phyloP scores from a whole-genome alignment of 2,888 invertebrate species.

The Drosophila mettleri region DNA sequence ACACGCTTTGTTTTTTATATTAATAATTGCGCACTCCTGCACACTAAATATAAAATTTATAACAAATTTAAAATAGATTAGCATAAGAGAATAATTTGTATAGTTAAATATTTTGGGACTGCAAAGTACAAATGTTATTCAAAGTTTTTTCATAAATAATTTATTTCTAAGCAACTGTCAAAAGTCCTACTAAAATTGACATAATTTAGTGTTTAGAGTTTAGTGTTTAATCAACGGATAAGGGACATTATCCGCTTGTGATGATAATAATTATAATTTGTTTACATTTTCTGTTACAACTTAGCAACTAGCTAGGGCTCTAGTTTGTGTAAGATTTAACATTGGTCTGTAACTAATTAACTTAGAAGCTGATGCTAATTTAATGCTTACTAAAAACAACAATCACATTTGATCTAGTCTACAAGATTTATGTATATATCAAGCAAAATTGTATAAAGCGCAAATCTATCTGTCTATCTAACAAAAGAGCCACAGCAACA shows the following conservation, averaged over 20 bases:
- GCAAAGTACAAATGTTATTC: conserved; percentile 26
- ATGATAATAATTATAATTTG: conserved; percentile 25
- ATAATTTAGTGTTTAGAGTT: conserved; percentile 18
- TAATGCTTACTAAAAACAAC: conserved; percentile 38
- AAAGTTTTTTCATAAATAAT: conserved; percentile 27
- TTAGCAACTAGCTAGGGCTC: background rate
- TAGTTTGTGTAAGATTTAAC: conserved; percentile 10
- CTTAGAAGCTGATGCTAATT: conserved; percentile 21
- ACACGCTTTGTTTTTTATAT: background rate
- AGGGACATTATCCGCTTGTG: conserved; percentile 12
- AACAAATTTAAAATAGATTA: conserved; percentile 17
- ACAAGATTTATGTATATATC: conserved; percentile 7
- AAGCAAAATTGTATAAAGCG: conserved; percentile 41
- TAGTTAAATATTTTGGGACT: conserved; percentile 12
- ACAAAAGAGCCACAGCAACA: conserved; percentile 28
- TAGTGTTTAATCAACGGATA: conserved; percentile 20
- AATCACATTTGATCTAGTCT: conserved; percentile 1
- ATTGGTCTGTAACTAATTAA: conserved; percentile 33
- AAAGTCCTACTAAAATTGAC: conserved; percentile 52
- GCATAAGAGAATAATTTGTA: conserved; percentile 38
- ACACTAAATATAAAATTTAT: conserved; percentile 1
- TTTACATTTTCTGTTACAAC: conserved; percentile 3
- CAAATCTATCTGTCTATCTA: conserved; percentile 33
- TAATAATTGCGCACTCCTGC: conserved; percentile 3
- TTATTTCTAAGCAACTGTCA: conserved; percentile 48